A percentile compares a stretch with the other conserved stretches of the same genome.
phyloP scores from a whole-genome alignment of 1,140 invertebrate species.

The Schlechtendalia chinensis region DNA sequence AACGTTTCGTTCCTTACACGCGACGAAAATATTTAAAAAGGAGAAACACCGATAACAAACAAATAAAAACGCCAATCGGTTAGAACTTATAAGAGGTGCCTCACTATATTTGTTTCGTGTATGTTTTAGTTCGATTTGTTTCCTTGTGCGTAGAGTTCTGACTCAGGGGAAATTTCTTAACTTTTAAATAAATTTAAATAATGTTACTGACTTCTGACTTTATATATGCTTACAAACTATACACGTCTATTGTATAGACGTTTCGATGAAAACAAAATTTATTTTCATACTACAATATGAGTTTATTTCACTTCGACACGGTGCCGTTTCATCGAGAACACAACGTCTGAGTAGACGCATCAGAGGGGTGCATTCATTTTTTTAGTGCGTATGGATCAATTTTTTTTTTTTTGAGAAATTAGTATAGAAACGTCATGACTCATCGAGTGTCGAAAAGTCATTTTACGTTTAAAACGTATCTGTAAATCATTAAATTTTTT shows the following conservation, averaged over 20 bases:
- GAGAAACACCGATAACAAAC: background rate
- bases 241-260: background rate
- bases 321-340: too few species aligned
- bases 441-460: too few species aligned
- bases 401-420: too few species aligned
- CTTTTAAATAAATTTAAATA: background rate
- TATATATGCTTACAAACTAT: background rate
- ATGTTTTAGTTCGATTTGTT: background rate
- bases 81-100: too few species aligned
- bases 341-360: too few species aligned
- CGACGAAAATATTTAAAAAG: too few species aligned
- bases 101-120: background rate
- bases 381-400: too few species aligned
- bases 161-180: background rate
- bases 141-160: background rate
- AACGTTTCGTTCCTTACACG: too few species aligned
- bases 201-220: background rate
- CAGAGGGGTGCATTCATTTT: too few species aligned
- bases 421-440: too few species aligned
- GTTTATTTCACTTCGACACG: background rate
- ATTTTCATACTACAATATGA: background rate
- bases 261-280: background rate
- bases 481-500: too few species aligned
- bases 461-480: too few species aligned
- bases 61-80: background rate